These are phyloP conservation scores for Helarctos malayanus DNA, from an alignment of 2,797 vertebrate genomes.

Conservation along the genomic window DNA sequence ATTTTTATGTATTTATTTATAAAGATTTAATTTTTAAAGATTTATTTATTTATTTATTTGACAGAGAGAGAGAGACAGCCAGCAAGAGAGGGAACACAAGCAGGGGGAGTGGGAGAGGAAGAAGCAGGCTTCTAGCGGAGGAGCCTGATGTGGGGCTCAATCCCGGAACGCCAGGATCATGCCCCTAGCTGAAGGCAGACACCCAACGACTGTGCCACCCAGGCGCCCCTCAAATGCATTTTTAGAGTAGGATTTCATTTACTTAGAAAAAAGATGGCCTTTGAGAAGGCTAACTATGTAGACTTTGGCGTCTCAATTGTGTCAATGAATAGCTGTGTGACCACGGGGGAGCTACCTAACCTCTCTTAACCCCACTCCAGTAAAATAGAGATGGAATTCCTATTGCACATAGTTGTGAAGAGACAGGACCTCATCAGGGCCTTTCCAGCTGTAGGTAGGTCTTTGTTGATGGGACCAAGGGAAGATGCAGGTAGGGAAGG, in stretches of 20 bases:
- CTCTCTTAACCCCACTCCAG: background rate
- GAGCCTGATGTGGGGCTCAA: no score
- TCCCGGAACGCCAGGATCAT: no score
- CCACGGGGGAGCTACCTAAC: background rate
- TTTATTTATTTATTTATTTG: no score
- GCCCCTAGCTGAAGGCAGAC: no score
- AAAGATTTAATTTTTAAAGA: no score
- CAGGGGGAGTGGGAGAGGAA: no score
- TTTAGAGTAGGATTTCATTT: background rate
- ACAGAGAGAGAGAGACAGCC: no score
- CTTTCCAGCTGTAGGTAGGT: background rate
- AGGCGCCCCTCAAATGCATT: no score
- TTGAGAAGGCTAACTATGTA: background rate
- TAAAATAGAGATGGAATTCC: background rate
- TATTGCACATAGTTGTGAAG: background rate
- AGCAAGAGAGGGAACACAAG: no score
- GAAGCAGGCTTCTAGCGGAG: no score
- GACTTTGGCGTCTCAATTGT: background rate
- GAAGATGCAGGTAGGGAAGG: background rate
- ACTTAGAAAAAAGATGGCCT: background rate
- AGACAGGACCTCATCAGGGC: rapidly evolving
- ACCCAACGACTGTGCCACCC: no score
- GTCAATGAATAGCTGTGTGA: background rate
- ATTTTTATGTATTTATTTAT: no score
- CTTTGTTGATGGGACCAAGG: background rate